Percentiles rank a stretch among this genome's conserved stretches.
These are phyloP conservation scores for Thalassarche chlororhynchos DNA, from an alignment of 2,113 vertebrate species.

Conservation along the genomic window DNA sequence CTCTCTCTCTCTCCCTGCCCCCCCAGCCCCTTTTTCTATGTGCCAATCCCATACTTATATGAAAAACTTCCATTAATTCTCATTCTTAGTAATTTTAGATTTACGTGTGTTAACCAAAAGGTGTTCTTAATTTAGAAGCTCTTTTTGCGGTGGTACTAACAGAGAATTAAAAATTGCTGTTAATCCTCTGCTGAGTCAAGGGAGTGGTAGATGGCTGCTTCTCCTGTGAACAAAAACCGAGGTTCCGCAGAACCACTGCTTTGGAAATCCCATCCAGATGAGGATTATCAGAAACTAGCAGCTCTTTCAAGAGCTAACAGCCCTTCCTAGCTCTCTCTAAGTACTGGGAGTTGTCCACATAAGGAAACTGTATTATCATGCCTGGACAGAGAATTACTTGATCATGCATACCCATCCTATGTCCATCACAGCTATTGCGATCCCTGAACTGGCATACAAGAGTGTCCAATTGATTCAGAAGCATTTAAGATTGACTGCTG, in stretches of 20 bases:
- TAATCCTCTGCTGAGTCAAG: neutral
- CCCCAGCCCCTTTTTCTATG: neutral
- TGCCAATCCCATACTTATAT: neutral
- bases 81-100: neutral
- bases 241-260: neutral
- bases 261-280: neutral
- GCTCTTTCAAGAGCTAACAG: neutral
- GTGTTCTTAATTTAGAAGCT: neutral
- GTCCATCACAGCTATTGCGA: neutral
- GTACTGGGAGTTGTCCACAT: neutral
- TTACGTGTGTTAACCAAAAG: neutral
- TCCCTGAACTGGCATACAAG: neutral
- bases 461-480: neutral
- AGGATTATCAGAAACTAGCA: neutral
- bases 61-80: neutral
- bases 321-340: neutral
- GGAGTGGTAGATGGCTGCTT: neutral
- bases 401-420: neutral
- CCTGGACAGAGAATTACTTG: fast-evolving
- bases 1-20: neutral
- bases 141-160: neutral
- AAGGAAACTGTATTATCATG: neutral
- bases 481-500: neutral
- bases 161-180: neutral
- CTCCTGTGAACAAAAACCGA: neutral